Percentiles rank a stretch among this genome's conserved stretches.
Conservation (phyloP, 2,888 invertebrate genomes). For the Scrobipalpa costella region DNA sequence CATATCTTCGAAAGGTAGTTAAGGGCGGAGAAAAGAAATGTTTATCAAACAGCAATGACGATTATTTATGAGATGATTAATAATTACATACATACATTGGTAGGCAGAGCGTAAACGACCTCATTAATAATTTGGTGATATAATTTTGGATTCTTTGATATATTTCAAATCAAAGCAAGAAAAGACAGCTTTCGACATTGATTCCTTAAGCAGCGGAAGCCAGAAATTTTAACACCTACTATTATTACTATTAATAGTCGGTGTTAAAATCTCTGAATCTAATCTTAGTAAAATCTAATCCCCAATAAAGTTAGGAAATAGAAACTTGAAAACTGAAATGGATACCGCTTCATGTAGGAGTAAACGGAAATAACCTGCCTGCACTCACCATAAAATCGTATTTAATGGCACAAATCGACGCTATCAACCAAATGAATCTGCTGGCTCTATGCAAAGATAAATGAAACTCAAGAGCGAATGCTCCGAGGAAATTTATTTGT, state of each 20-base stretch:
- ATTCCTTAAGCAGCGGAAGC: too few relatives aligned
- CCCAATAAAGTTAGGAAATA: neutral
- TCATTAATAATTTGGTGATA: too few relatives aligned
- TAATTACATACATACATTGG: too few relatives aligned
- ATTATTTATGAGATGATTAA: too few relatives aligned
- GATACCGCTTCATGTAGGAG: neutral
- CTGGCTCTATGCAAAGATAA: conserved; percentile 48
- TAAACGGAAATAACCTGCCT: neutral
- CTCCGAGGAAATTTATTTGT: conserved; percentile 53
- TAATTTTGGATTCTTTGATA: too few relatives aligned
- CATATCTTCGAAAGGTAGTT: neutral
- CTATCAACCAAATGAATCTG: conserved; percentile 63
- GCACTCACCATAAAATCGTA: conserved; percentile 55
- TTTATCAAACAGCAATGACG: too few relatives aligned
- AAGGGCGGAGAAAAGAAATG: too few relatives aligned
- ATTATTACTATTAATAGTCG: too few relatives aligned
- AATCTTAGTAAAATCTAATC: neutral
- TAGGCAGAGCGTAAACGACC: too few relatives aligned
- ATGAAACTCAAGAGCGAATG: conserved; percentile 49
- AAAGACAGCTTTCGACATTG: too few relatives aligned
- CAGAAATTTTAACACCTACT: too few relatives aligned
- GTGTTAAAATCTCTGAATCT: neutral
- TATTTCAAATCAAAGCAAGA: too few relatives aligned
- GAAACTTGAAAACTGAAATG: neutral
- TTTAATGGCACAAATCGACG: conserved; percentile 66